Evolutionary conservation across 1,140 invertebrate species (phyloP).

Genomic region (Apolygus lucorum): DNA sequence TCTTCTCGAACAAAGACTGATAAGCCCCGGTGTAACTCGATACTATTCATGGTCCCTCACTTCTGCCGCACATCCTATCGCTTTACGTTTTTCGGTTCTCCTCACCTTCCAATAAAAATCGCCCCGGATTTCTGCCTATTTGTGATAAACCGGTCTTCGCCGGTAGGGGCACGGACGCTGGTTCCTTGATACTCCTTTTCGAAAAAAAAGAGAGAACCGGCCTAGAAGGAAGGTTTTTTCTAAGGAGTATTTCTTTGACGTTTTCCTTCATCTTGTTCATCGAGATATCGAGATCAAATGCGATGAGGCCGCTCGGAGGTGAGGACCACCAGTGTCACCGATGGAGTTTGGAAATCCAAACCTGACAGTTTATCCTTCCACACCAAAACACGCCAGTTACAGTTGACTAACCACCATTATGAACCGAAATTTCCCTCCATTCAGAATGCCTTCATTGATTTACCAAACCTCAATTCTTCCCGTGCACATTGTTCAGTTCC

Average conservation of each 20-base stretch:
- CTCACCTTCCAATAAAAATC: constrained; percentile 19
- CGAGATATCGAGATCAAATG: not conserved
- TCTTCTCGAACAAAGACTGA: constrained; percentile 16
- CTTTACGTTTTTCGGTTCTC: constrained; percentile 3
- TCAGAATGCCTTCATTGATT: no score
- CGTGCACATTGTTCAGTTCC: no score
- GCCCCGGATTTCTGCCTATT: constrained; percentile 9
- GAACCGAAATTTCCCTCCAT: no score
- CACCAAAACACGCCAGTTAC: no score
- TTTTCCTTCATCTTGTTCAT: not conserved
- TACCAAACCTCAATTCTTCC: no score
- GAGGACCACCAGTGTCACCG: not conserved
- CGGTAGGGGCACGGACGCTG: not conserved
- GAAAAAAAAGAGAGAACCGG: not conserved
- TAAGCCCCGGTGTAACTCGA: constrained; percentile 20
- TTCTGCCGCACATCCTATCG: constrained; percentile 14
- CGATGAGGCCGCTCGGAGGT: not conserved
- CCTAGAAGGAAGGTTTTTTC: no score
- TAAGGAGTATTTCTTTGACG: not conserved
- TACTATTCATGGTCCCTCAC: constrained; percentile 16
- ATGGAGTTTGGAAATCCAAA: no score
- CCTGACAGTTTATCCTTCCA: no score
- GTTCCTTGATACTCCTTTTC: not conserved
- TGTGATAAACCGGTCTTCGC: constrained; percentile 19
- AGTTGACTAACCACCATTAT: no score